phyloP scores from a whole-genome alignment of 2,797 vertebrate genomes.

The Dendrocincla fuliginosa region DNA sequence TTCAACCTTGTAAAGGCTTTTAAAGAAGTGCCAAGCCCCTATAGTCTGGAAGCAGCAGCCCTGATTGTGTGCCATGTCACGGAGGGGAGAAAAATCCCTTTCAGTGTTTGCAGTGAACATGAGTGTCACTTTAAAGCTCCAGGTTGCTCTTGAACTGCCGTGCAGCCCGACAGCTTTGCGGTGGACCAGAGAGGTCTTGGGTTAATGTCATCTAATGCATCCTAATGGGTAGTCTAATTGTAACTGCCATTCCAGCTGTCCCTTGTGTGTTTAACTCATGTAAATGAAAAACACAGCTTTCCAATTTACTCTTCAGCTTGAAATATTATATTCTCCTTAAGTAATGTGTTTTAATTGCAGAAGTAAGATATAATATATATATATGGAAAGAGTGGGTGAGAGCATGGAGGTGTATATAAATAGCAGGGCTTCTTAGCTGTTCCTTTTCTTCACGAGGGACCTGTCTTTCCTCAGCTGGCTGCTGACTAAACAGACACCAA shows the following conservation, averaged over 20 bases:
- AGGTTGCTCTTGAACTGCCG: slow-evolving; percentile 31
- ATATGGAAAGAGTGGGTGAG: background rate
- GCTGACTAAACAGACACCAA: background rate
- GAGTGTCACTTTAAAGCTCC: slow-evolving; percentile 39
- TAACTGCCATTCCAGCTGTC: slow-evolving; percentile 54
- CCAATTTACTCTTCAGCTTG: slow-evolving; percentile 33
- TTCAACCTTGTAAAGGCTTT: background rate
- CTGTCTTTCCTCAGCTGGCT: background rate
- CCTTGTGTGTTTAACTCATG: slow-evolving; percentile 47
- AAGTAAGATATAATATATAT: slow-evolving; percentile 18
- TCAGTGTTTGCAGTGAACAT: background rate
- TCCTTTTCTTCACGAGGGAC: background rate
- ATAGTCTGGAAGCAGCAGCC: background rate
- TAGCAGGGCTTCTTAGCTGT: background rate
- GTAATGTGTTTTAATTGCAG: slow-evolving; percentile 39
- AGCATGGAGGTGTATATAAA: background rate
- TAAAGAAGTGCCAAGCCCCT: slow-evolving; percentile 5
- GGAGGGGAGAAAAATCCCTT: background rate
- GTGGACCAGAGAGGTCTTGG: slow-evolving; percentile 65
- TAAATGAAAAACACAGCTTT: slow-evolving; percentile 57
- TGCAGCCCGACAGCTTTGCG: slow-evolving; percentile 19
- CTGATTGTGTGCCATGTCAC: background rate
- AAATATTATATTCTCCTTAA: slow-evolving; percentile 43
- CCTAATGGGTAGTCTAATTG: slow-evolving; percentile 58
- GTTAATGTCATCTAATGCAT: slow-evolving; percentile 73